A percentile compares a stretch with the other conserved stretches of the same genome.
phyloP scores from a whole-genome alignment of 2,888 invertebrate species.

The Carpatolechia fugitivella region DNA sequence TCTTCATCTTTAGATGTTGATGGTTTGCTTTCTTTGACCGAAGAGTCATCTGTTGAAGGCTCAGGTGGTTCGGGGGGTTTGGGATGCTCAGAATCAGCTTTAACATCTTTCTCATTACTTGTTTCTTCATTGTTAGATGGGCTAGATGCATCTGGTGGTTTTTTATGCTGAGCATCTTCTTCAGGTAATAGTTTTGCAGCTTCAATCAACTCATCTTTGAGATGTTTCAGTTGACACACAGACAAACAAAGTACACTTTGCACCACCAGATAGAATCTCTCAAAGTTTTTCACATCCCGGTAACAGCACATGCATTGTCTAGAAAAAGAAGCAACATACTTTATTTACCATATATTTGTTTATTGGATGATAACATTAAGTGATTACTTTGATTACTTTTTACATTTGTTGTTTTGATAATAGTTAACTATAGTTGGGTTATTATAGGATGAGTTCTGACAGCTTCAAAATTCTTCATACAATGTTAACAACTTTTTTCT shows the following conservation, averaged over 20 bases:
- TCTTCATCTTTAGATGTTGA: conserved; percentile 46
- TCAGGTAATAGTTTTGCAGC: conserved; percentile 50
- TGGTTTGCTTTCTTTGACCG: conserved; percentile 28
- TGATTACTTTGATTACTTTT: no score
- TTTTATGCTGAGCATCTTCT: conserved; percentile 49
- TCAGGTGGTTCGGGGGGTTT: conserved; percentile 42
- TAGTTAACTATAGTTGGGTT: no score
- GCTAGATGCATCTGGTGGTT: conserved; percentile 33
- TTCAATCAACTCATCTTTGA: conserved; percentile 79
- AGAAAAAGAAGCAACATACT: conserved; percentile 46
- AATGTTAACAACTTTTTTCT: no score
- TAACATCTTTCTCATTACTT: conserved; percentile 31
- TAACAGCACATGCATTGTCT: conserved; percentile 98
- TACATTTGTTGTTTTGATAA: no score
- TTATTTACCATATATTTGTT: no score
- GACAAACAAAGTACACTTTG: conserved; percentile 92
- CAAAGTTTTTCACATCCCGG: conserved; percentile 94
- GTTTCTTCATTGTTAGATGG: conserved; percentile 40
- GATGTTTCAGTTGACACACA: conserved; percentile 88
- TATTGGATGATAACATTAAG: no score
- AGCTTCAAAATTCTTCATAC: no score
- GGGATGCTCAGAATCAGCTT: conserved; percentile 37
- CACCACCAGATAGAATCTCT: conserved; percentile 92
- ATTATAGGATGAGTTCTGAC: no score
- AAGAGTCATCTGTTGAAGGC: conserved; percentile 39